Conservation (phyloP, 2,797 vertebrate genomes). For the Nyctalus aviator region DNA sequence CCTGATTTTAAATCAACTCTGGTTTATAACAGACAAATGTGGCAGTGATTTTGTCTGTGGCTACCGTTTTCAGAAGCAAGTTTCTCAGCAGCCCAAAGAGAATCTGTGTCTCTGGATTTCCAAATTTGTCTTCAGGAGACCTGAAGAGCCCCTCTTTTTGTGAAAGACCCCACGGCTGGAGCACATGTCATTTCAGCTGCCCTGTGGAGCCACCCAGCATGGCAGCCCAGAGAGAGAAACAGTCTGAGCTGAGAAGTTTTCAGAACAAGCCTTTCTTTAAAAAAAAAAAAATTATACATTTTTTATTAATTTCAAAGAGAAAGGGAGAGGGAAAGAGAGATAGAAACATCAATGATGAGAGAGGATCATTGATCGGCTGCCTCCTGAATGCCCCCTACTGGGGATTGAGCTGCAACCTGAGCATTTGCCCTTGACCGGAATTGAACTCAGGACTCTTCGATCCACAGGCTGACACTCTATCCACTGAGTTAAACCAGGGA, state of each 20-base stretch:
- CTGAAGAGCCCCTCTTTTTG: not conserved
- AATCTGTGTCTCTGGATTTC: not conserved
- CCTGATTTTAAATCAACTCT: not conserved
- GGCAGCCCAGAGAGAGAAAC: not conserved
- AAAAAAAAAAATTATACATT: no score
- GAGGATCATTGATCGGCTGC: no score
- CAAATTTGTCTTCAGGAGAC: not conserved
- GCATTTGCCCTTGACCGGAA: no score
- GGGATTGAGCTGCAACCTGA: no score
- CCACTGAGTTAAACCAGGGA: no score
- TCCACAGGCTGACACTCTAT: no score
- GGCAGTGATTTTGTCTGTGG: not conserved
- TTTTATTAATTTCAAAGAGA: no score
- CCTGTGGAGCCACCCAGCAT: no score
- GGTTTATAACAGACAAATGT: not conserved
- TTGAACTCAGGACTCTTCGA: no score
- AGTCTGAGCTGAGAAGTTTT: not conserved
- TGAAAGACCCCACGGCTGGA: not conserved
- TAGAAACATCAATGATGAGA: no score
- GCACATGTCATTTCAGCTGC: not conserved
- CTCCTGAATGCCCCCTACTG: no score
- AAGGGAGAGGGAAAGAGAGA: no score
- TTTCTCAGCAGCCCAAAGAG: conserved; percentile 28
- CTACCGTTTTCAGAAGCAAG: not conserved
- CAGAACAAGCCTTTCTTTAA: not conserved